Base-by-base conservation (phyloP, 2,888 invertebrate genomes). In the Nematopogon swammerdamellus region DNA sequence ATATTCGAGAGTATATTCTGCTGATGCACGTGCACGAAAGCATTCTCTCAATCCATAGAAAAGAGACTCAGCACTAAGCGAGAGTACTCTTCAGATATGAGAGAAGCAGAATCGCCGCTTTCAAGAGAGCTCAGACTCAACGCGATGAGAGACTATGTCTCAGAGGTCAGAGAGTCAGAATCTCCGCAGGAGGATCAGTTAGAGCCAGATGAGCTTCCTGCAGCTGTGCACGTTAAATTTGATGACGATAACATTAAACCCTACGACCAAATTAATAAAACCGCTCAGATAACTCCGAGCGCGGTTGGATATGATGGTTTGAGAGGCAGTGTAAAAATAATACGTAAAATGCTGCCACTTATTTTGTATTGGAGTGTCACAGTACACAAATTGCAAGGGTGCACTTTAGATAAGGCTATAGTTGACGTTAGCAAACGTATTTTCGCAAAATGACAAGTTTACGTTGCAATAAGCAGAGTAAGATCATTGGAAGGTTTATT, bases 381-480 rank as follows among this genome's bases (percentile, higher is more conserved):
- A 1, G 59, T 59, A 0, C 61, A 60, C 30, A 59, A 60, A 36
- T 48, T 60, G 2, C 59, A 60, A 17, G 57, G 58, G 18, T 58
- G 56, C 1, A 60, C 59, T 0, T 44, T 59, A 0, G 53, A 60
- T 6, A 56, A 10, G 47, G 59, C 60, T 6, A 59, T 62, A 0
- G 56, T 61, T 0, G 56, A 62, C 29, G 43, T 61, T 2, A 59
- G 57, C 0, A 57, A 11, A 19, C 3, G 54, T 48, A 55, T 51
- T 3, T 55, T 59, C 51, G 59, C 59, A 2, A 58, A 60, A 53
- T 58, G 58, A 0, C 60, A 60, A 46, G 19, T 52, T 1, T 59
- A 59, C 52, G 58, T 59, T 1, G 58, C 59, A 5, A 44, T 59
- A 5, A 60, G 59, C 51, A 52, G 57, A 4, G 57, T 58, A 0